phyloP scores from a whole-genome alignment of 2,797 vertebrate species.

The Echeneis naucrates region DNA sequence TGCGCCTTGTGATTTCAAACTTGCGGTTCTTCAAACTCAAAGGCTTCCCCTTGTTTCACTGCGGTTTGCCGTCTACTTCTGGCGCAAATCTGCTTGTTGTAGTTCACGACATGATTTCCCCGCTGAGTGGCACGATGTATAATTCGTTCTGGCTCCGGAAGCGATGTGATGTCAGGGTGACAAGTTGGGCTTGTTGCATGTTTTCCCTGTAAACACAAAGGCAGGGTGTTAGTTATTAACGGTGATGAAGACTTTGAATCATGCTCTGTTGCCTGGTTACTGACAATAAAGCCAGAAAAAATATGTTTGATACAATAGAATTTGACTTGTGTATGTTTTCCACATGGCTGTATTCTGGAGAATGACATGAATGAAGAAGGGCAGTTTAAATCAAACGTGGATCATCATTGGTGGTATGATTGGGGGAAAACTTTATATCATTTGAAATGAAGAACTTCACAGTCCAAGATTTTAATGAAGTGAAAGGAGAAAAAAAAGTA shows the following conservation, averaged over 20 bases:
- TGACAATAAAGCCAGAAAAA: conserved; percentile 13
- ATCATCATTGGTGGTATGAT: too few species aligned
- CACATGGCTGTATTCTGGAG: neutral
- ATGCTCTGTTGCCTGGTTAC: conserved; percentile 66
- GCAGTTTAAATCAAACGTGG: neutral
- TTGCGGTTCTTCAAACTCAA: neutral
- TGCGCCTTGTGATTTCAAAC: neutral
- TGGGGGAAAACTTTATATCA: too few species aligned
- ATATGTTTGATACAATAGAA: neutral
- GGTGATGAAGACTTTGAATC: conserved; percentile 21
- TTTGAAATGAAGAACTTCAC: too few species aligned
- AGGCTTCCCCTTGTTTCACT: neutral
- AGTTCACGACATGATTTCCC: neutral
- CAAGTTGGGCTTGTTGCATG: conserved; percentile 5
- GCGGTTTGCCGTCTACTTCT: neutral
- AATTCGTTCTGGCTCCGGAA: neutral
- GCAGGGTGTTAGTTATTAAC: conserved; percentile 31
- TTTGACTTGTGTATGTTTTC: neutral
- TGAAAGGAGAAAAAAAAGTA: too few species aligned
- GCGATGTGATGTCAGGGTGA: conserved; percentile 35
- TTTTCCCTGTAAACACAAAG: conserved; percentile 21
- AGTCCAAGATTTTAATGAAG: too few species aligned
- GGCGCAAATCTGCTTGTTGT: neutral
- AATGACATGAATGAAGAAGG: neutral
- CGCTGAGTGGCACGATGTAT: neutral